Conservation (phyloP, 2,113 vertebrate genomes). For the Cochlearius cochlearius region DNA sequence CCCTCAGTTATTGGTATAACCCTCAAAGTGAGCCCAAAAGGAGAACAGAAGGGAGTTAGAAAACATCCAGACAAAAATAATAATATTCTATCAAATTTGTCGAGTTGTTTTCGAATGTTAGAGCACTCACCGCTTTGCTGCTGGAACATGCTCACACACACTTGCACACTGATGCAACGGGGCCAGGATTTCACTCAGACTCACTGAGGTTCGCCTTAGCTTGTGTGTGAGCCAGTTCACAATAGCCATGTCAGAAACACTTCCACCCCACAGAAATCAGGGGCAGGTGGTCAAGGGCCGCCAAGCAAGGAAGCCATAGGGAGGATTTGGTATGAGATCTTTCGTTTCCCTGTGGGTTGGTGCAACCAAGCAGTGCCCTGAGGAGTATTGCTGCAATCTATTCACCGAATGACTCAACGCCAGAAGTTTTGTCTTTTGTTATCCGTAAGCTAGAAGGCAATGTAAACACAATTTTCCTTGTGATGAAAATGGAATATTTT, state of each 20-base stretch:
- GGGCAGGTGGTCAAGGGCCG: neutral
- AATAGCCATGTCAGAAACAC: neutral
- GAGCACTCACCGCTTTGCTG: neutral
- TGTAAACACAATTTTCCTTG: neutral
- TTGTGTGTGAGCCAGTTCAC: neutral
- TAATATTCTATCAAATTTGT: neutral
- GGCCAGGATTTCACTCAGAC: neutral
- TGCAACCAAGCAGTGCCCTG: neutral
- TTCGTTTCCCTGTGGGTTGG: neutral
- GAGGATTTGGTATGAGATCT: neutral
- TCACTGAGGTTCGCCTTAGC: neutral
- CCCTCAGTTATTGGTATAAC: neutral
- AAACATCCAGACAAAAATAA: neutral
- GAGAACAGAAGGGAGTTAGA: neutral
- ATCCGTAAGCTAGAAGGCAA: neutral
- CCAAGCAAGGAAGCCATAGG: neutral
- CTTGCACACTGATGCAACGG: neutral
- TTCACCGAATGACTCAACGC: neutral
- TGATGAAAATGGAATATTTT: neutral
- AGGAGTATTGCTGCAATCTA: neutral
- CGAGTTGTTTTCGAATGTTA: neutral
- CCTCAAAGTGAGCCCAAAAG: neutral
- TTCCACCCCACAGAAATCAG: neutral
- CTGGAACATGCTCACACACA: neutral
- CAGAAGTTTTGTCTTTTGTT: neutral